Conservation (phyloP, 2,888 invertebrate species). For the Dendrolimus houi region DNA sequence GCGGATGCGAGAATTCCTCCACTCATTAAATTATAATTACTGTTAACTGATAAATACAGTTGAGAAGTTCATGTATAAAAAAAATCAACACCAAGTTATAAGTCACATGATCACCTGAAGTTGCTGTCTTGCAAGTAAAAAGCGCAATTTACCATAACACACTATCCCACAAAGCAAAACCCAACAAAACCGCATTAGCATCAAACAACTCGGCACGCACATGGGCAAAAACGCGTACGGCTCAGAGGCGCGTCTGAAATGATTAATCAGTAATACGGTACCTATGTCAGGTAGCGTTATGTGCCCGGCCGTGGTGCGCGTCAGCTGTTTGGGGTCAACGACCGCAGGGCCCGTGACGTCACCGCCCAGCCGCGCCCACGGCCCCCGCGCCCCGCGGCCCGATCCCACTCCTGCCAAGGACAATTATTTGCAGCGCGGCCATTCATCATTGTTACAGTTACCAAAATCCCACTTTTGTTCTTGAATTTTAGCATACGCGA, state of each 20-base stretch:
- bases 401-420: conserved; percentile 30
- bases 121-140: too few relatives aligned
- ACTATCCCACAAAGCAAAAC: too few relatives aligned
- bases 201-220: too few relatives aligned
- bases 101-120: too few relatives aligned
- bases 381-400: conserved; percentile 15
- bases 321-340: conserved; percentile 57
- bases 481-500: neutral
- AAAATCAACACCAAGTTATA: too few relatives aligned
- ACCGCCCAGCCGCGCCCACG: conserved; percentile 47
- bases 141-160: too few relatives aligned
- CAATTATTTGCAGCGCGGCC: conserved; percentile 61
- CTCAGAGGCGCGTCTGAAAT: neutral
- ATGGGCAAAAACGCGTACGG: neutral
- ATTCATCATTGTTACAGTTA: conserved; percentile 48
- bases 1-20: too few relatives aligned
- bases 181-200: too few relatives aligned
- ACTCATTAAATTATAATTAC: too few relatives aligned
- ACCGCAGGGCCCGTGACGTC: conserved; percentile 61
- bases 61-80: too few relatives aligned
- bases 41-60: too few relatives aligned
- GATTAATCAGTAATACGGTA: neutral
- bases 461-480: conserved; percentile 22
- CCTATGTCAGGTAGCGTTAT: conserved; percentile 5
- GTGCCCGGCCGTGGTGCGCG: conserved; percentile 13